Base-by-base conservation (phyloP, 2,113 vertebrate species). In the Pollachius pollachius region DNA sequence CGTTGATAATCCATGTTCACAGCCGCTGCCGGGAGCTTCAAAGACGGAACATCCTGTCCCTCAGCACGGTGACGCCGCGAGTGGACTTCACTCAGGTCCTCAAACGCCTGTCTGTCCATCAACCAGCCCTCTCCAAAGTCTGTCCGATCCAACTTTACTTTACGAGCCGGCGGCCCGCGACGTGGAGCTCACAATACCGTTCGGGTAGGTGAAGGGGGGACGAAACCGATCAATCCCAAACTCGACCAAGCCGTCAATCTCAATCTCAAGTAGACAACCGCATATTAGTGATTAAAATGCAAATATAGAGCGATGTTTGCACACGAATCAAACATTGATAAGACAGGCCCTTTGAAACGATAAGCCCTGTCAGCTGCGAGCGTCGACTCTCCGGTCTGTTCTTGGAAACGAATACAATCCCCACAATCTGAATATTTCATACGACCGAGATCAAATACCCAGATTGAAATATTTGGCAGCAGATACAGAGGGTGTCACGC, bases 1-100 rank as follows among this genome's bases (percentile, higher is more conserved):
- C 79, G 80, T 84, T 81, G 74, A 78, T 84, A 83, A 89, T 88
- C 85, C 67, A 88, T 88, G 77, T 79, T 64, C 68, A 76, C 74
- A 75, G 27, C 58, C 67, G 71, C 78, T 23, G 54, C 61, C 68
- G 73, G 70, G 81, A 71, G 62, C 61, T 77, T 57, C 65, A 67
- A 69, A 5, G 70, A 17, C 61, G 21, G 56, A 77, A 57, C 54
- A 17, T 57, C 54, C 54, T 15, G 54, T 56, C 54, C 54, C 17
- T 17, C 15, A 6, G 37, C 37, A 4, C 37, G 37, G 5, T 41
- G 37, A 8, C 37, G 11, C 37, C 37, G 37, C 37, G 3, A 11
- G 37, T 8, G 37, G 37, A 4, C 37, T 48, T 48, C 41, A 48
- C 41, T 48, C 41, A 48, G 41, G 9, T 48, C 1, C 41, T 34